These are phyloP conservation scores for Muscidifurax raptorellus DNA, from an alignment of 1,140 invertebrate genomes.

Conservation along the genomic window DNA sequence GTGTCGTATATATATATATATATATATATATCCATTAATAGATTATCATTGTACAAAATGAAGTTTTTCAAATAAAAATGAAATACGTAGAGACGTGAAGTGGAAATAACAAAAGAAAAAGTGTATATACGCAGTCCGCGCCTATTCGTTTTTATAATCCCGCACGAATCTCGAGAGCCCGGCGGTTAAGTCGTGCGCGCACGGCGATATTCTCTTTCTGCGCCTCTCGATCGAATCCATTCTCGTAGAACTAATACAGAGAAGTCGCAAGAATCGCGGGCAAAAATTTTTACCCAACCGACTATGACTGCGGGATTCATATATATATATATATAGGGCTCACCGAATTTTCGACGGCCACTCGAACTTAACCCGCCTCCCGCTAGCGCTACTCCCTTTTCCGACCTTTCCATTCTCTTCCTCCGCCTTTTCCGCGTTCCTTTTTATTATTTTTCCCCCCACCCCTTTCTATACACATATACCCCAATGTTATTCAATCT, in stretches of 20 bases:
- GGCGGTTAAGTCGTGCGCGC: not conserved
- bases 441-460: not conserved
- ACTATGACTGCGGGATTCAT: not conserved
- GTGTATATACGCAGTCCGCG: not conserved
- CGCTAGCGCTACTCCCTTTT: not conserved
- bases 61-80: conserved; percentile 4
- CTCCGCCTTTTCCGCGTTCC: not conserved
- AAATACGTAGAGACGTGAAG: not conserved
- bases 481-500: conserved; percentile 1
- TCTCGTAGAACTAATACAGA: not conserved
- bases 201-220: not conserved
- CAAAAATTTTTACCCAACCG: not conserved
- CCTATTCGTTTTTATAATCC: not conserved
- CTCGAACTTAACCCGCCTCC: conserved; percentile 14
- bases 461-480: no score
- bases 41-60: conserved; percentile 24
- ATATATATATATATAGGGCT: no score
- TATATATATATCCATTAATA: not conserved
- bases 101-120: conserved; percentile 2
- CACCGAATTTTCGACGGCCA: conserved; percentile 7
- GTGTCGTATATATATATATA: not conserved
- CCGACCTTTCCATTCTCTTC: not conserved
- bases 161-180: not conserved
- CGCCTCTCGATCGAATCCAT: not conserved
- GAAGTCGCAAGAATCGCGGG: not conserved